Evolutionary conservation across 1,140 invertebrate species (phyloP).

Genomic region (Polypedilum pembai): DNA sequence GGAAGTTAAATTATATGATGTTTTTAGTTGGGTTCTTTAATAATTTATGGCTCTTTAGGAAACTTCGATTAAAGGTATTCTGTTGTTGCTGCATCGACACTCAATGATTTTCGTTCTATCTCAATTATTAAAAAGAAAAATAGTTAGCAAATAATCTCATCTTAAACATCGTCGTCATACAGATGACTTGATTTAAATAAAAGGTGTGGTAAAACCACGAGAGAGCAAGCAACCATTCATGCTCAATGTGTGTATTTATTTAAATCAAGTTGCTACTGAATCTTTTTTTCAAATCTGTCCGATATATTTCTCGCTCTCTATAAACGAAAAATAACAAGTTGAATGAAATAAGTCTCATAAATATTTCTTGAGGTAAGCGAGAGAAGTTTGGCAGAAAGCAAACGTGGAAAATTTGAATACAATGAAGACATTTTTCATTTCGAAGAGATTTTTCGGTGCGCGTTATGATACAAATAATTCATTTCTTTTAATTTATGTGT

Average conservation of each 20-base stretch:
- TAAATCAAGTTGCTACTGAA: background rate
- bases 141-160: background rate
- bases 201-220: background rate
- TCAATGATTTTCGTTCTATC: background rate
- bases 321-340: background rate
- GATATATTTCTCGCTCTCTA: background rate
- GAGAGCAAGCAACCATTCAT: background rate
- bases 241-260: background rate
- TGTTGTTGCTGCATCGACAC: background rate
- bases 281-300: background rate
- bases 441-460: background rate
- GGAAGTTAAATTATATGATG: too few relatives aligned
- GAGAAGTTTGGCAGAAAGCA: constrained; percentile 1
- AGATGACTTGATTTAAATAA: background rate
- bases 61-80: too few relatives aligned
- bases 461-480: constrained; percentile 11
- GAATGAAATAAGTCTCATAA: background rate
- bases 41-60: too few relatives aligned
- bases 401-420: constrained; percentile 22
- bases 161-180: background rate
- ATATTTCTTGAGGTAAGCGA: background rate
- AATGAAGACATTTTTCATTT: constrained; percentile 25
- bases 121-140: background rate
- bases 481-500: constrained; percentile 23
- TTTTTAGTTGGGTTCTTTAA: too few relatives aligned